Evolutionary conservation across 1,140 invertebrate genomes (phyloP).

Genomic region (Cydia pomonella): DNA sequence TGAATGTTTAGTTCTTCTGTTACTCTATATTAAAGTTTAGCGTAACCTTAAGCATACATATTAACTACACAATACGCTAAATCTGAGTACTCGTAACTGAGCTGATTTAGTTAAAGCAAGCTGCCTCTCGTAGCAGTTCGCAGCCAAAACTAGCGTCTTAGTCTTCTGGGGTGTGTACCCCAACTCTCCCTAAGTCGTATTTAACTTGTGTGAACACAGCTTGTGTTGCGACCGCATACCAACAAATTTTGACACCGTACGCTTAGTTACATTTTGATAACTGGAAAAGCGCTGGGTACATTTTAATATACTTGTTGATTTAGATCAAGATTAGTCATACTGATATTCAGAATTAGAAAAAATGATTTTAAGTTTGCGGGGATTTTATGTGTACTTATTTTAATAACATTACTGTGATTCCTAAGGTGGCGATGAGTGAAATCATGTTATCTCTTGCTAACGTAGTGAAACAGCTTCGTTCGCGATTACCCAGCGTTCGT

Average conservation of each 20-base stretch:
- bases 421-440: too few relatives aligned
- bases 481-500: too few relatives aligned
- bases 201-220: constrained; percentile 73
- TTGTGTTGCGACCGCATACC: constrained; percentile 70
- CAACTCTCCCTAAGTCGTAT: constrained; percentile 75
- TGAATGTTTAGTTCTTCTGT: neutral
- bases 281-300: constrained; percentile 40
- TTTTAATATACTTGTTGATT: constrained; percentile 47
- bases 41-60: neutral
- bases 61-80: constrained; percentile 25
- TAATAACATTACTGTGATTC: too few relatives aligned
- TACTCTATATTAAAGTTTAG: neutral
- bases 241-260: constrained; percentile 75
- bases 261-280: constrained; percentile 58
- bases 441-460: too few relatives aligned
- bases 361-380: too few relatives aligned
- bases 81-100: constrained; percentile 22
- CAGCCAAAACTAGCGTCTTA: constrained; percentile 66
- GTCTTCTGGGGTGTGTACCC: constrained; percentile 64
- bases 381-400: too few relatives aligned
- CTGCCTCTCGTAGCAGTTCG: constrained; percentile 43
- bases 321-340: neutral
- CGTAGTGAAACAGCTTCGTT: too few relatives aligned
- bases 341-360: neutral
- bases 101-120: constrained; percentile 8